Evolutionary conservation across 2,797 vertebrate species (phyloP), one percentile per base, ranked within the genome.

Genomic region (Microtus agrestis): DNA sequence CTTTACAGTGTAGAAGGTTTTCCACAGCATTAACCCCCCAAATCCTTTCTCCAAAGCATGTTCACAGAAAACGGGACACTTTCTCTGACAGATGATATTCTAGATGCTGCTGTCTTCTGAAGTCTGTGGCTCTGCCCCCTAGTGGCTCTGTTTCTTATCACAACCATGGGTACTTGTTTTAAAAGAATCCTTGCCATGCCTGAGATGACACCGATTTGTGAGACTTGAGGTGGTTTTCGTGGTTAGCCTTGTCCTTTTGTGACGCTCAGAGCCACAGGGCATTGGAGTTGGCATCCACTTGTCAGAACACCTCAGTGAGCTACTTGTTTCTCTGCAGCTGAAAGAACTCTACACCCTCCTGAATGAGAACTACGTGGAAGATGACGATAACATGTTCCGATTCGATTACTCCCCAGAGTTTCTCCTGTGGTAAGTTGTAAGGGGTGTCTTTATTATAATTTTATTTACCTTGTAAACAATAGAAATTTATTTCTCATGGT

Each of bases 321-420:
- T 93, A 91, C 87, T 79, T 90, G 2, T 82, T 74, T 97, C 93
- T 95, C 91, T 87, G 1, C 97, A 99, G 99, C 99, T 99, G 48
- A 99, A 99, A 92, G 99, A 99, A 98, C 99, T 99, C 11, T 99
- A 99, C 97, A 99, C 99, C 0, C 99, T 99, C 69, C 99, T 99
- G 94, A 99, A 99, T 1, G 99, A 99, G 98, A 99, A 99, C 98
- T 99, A 99, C 0, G 99, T 99, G 97, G 99, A 99, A 98, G 99
- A 99, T 13, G 99, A 99, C 1, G 99, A 99, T 98, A 99, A 99
- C 98, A 99, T 99, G 99, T 99, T 99, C 98, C 99, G 99, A 11
- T 99, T 99, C 96, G 99, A 99, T 98, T 99, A 99, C 98, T 99
- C 99, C 1, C 99, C 99, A 0, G 99, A 99, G 97, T 99, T 99